Conservation (phyloP, 1,140 invertebrate genomes). For the Bombus superbus region DNA sequence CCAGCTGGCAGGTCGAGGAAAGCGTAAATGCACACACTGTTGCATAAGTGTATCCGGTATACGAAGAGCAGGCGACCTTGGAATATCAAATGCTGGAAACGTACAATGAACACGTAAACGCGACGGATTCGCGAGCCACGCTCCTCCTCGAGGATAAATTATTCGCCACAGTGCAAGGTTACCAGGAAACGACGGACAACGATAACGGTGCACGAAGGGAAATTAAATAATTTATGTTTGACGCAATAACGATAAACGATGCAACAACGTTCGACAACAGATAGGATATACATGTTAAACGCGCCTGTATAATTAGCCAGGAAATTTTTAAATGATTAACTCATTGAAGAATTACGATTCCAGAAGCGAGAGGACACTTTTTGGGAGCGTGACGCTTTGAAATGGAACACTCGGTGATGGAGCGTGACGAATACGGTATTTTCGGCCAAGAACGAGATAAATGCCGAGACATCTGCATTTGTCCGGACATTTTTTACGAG, state of each 20-base stretch:
- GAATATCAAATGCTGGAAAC: conserved; percentile 52
- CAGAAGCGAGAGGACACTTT: neutral
- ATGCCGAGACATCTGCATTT: neutral
- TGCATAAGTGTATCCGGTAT: conserved; percentile 62
- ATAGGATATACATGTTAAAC: neutral
- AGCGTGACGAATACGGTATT: neutral
- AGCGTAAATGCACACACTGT: conserved; percentile 50
- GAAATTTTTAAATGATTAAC: neutral
- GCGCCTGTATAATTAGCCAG: neutral
- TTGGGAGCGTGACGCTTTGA: neutral
- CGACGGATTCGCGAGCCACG: conserved; percentile 18
- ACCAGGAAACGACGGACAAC: neutral
- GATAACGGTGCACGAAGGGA: neutral
- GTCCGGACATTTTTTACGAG: neutral
- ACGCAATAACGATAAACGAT: neutral
- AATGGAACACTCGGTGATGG: neutral
- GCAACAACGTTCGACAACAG: neutral
- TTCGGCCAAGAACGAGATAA: neutral
- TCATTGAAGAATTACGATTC: neutral
- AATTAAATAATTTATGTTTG: neutral
- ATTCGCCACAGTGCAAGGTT: neutral
- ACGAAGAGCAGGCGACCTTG: conserved; percentile 55
- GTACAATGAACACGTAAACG: conserved; percentile 41
- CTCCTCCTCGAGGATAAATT: conserved; percentile 10
- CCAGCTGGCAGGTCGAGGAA: conserved; percentile 22